Evolutionary conservation across 2,113 vertebrate species (phyloP).

Genomic region (Merops nubicus): DNA sequence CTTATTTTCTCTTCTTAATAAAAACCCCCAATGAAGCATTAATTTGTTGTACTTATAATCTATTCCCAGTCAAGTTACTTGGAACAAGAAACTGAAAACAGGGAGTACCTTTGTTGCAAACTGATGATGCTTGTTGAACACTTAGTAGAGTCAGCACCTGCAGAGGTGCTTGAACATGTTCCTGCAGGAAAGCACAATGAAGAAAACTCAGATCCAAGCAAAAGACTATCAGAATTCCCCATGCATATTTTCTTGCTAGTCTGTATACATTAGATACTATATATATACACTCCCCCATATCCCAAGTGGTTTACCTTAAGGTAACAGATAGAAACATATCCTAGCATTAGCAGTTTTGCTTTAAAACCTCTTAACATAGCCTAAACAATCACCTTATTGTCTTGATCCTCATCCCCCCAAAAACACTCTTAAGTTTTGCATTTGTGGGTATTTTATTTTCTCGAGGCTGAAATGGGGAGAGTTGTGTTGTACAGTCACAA

Average conservation of each 20-base stretch:
- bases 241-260: not conserved
- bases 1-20: not conserved
- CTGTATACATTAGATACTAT: not conserved
- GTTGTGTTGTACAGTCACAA: not conserved
- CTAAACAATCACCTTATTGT: not conserved
- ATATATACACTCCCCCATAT: not conserved
- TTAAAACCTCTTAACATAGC: not conserved
- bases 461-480: fast-evolving
- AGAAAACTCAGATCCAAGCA: not conserved
- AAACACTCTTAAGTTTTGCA: not conserved
- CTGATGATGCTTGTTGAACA: fast-evolving
- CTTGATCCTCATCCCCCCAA: not conserved
- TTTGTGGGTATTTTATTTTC: not conserved
- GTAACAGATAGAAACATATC: not conserved
- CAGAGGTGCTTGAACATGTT: not conserved
- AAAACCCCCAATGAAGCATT: fast-evolving
- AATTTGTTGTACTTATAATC: not conserved
- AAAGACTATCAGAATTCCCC: not conserved
- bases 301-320: not conserved
- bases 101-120: not conserved
- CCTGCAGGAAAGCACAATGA: not conserved
- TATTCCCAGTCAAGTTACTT: not conserved
- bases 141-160: not conserved
- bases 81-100: not conserved
- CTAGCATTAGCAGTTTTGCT: not conserved